phyloP scores from a whole-genome alignment of 2,797 vertebrate species.

The Molossus alvarezi region DNA sequence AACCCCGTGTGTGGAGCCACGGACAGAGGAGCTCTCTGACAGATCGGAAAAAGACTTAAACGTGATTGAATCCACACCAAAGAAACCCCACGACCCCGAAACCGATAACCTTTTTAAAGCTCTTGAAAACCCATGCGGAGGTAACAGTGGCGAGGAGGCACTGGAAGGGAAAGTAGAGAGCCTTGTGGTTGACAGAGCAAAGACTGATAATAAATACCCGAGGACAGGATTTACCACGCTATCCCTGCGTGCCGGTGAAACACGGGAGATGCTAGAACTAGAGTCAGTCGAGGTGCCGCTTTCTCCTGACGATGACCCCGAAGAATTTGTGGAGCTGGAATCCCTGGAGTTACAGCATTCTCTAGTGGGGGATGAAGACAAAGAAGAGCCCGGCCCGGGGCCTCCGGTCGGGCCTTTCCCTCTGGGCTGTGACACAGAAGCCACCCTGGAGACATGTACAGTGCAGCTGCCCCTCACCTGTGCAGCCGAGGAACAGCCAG shows the following conservation, averaged over 20 bases:
- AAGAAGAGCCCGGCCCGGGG: constrained; percentile 13
- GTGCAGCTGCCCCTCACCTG: constrained; percentile 26
- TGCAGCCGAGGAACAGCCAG: not conserved
- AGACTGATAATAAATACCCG: not conserved
- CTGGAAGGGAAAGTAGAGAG: not conserved
- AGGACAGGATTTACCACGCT: constrained; percentile 27
- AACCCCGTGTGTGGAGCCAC: not conserved
- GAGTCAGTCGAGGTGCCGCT: constrained; percentile 74
- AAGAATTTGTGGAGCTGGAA: constrained; percentile 76
- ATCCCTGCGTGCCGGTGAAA: not conserved
- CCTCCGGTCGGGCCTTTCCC: not conserved
- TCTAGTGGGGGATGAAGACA: not conserved
- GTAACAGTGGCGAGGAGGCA: not conserved
- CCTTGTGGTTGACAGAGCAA: not conserved
- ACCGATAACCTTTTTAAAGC: constrained; percentile 27
- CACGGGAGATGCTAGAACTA: constrained; percentile 70
- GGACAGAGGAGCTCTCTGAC: not conserved
- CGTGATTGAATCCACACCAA: constrained; percentile 52
- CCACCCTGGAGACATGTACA: constrained; percentile 62
- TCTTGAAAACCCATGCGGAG: constrained; percentile 44
- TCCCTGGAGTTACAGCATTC: constrained; percentile 72
- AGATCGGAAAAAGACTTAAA: constrained; percentile 28
- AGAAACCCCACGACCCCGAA: constrained; percentile 16
- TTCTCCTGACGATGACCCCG: constrained; percentile 70
- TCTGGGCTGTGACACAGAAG: constrained; percentile 20